A percentile compares a stretch with the other conserved stretches of the same genome.
Evolutionary conservation across 2,113 vertebrate species (phyloP).

Genomic region (Pipa parva): DNA sequence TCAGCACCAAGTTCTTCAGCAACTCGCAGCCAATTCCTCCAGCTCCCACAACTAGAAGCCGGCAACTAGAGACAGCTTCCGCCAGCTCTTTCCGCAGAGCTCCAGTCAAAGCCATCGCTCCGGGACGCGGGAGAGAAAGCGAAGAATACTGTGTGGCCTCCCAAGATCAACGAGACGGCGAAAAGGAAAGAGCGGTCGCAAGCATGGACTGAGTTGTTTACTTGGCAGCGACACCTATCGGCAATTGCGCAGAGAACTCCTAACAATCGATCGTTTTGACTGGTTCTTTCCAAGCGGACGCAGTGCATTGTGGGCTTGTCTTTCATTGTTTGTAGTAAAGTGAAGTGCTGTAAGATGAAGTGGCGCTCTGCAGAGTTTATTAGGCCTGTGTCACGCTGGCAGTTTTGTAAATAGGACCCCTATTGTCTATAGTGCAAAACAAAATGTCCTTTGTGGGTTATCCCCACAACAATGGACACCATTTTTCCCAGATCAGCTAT

Average conservation of each 20-base stretch:
- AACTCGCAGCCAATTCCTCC: constrained; percentile 94
- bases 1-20: constrained; percentile 89
- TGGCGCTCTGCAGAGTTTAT: no score
- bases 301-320: no score
- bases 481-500: no score
- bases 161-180: neutral
- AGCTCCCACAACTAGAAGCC: constrained; percentile 85
- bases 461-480: no score
- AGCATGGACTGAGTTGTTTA: neutral
- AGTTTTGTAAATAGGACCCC: no score
- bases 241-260: neutral
- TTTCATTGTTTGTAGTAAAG: no score
- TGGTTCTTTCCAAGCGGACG: no score
- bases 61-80: constrained; percentile 73
- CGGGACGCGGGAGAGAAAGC: constrained; percentile 14
- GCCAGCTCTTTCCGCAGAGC: constrained; percentile 79
- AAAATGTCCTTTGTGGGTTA: no score
- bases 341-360: no score
- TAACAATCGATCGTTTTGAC: no score
- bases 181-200: neutral
- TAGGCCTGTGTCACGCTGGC: no score
- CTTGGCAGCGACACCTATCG: neutral
- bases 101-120: constrained; percentile 70
- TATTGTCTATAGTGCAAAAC: no score
- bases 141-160: neutral